Percentiles rank a stretch among this genome's conserved stretches.
phyloP scores from a whole-genome alignment of 2,113 vertebrate species.

The Paracanthobrama guichenoti region DNA sequence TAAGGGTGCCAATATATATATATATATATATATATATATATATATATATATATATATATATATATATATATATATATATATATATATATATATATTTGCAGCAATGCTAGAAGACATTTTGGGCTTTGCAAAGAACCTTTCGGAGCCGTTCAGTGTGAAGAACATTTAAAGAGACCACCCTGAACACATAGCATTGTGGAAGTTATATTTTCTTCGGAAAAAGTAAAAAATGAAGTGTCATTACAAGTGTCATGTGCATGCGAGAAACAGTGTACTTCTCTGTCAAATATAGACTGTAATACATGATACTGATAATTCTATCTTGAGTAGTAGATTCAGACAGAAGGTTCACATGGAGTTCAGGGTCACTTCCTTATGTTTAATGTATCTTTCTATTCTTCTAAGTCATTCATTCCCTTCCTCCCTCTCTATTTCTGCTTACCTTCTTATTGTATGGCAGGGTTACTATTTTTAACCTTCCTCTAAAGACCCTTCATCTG shows the following conservation, averaged over 20 bases:
- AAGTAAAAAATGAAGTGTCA: not conserved
- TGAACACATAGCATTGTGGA: not conserved
- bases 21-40: too few relatives aligned
- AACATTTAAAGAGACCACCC: too few relatives aligned
- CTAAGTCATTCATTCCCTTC: not conserved
- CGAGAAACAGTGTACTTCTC: too few relatives aligned
- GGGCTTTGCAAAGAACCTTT: too few relatives aligned
- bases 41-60: too few relatives aligned
- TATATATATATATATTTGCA: too few relatives aligned
- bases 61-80: too few relatives aligned
- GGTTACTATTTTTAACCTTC: conserved; percentile 34
- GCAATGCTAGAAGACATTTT: too few relatives aligned
- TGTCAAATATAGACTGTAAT: not conserved
- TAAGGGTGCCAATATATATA: too few relatives aligned
- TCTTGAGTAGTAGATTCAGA: not conserved
- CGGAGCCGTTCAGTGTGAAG: too few relatives aligned
- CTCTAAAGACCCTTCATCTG: conserved; percentile 34
- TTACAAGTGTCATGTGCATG: not conserved
- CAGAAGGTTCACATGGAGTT: conserved; percentile 5
- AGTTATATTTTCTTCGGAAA: not conserved
- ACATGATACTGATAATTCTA: not conserved
- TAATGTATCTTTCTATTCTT: not conserved
- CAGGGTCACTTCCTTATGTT: conserved; percentile 19
- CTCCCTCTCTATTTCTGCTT: conserved; percentile 8
- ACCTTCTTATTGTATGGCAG: not conserved